phyloP scores from a whole-genome alignment of 1,140 invertebrate species.

The Drosophila saltans region DNA sequence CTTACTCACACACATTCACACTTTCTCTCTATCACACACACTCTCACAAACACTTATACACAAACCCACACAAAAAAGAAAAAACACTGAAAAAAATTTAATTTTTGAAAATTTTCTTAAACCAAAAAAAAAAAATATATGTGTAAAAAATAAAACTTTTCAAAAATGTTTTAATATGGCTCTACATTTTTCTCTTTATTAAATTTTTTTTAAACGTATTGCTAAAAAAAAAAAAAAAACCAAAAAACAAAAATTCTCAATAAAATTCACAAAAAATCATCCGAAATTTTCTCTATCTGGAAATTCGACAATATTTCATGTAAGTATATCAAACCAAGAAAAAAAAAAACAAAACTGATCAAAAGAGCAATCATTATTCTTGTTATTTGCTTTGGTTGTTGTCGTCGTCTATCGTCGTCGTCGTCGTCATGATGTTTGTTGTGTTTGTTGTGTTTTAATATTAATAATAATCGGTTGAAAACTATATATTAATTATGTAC shows the following conservation, averaged over 20 bases:
- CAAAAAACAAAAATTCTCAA: slow-evolving; percentile 48
- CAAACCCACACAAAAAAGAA: slow-evolving; percentile 37
- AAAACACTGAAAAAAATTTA: slow-evolving; percentile 45
- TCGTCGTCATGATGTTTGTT: slow-evolving; percentile 73
- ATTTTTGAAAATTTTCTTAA: slow-evolving; percentile 68
- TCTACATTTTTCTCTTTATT: slow-evolving; percentile 82
- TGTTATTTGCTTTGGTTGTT: slow-evolving; percentile 80
- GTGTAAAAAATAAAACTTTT: slow-evolving; percentile 16
- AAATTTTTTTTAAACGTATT: slow-evolving; percentile 76
- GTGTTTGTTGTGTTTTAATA: slow-evolving; percentile 68
- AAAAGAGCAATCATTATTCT: slow-evolving; percentile 65
- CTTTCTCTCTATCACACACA: slow-evolving; percentile 1
- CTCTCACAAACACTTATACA: slow-evolving; percentile 29
- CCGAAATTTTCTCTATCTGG: slow-evolving; percentile 68
- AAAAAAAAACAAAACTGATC: neutral
- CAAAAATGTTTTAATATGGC: slow-evolving; percentile 74
- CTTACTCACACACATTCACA: slow-evolving; percentile 18
- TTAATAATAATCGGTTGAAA: slow-evolving; percentile 10
- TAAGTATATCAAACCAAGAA: slow-evolving; percentile 52
- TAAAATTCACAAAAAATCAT: slow-evolving; percentile 58
- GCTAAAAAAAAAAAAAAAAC: slow-evolving; percentile 61
- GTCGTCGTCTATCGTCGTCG: slow-evolving; percentile 69
- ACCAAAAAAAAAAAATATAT: slow-evolving; percentile 55
- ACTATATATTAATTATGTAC: slow-evolving; percentile 6
- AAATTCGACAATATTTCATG: slow-evolving; percentile 60